Evolutionary conservation across 2,797 vertebrate genomes (phyloP), one percentile per base, ranked within the genome.

Genomic region (Peromyscus eremicus): DNA sequence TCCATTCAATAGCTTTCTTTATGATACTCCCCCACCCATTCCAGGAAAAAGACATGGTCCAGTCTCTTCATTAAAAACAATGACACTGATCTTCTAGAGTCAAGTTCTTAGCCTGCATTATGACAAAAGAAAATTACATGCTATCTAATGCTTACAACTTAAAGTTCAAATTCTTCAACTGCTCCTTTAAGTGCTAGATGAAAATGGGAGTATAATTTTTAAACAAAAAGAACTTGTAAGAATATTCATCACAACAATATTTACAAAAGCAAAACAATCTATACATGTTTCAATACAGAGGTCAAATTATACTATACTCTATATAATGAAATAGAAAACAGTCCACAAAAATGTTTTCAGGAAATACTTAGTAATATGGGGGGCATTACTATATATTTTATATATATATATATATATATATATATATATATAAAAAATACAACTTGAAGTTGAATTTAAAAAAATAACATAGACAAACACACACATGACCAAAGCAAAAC

Each of bases 371-470:
- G 68, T 70, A 70, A 92, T 73, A 29, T 85, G 14, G 34, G 17
- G 19, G 25, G 91, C 96, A 76, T 49, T 62, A 93, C 90, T 17
- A 93, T 11, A 46, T 32, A 46, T 46, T 43, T 46, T 19, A 66
- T 68, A 16, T 70, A 68, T 68, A 64, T n/a, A n/a, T n/a, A 32
- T 66, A 32, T 66, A 11, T 66, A 32, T 57, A 88, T 14, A 77
- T 79, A 79, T 10, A n/a, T n/a, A n/a, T 43, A 46, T 19, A 66
- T 68, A 16, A 70, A 46, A 11, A 96, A 71, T 62, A 62, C 34
- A 60, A 92, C 40, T 46, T 91, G 1, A 88, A 88, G 73, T 82
- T 97, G 57, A 87, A n/a, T 93, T 97, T 88, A 29, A 82, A 25
- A 94, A 86, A 93, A 76, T 12, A 90, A 93, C 9, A 76, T 14